Conservation (phyloP, 2,113 vertebrate species). For the Erythrocercus mccallii region DNA sequence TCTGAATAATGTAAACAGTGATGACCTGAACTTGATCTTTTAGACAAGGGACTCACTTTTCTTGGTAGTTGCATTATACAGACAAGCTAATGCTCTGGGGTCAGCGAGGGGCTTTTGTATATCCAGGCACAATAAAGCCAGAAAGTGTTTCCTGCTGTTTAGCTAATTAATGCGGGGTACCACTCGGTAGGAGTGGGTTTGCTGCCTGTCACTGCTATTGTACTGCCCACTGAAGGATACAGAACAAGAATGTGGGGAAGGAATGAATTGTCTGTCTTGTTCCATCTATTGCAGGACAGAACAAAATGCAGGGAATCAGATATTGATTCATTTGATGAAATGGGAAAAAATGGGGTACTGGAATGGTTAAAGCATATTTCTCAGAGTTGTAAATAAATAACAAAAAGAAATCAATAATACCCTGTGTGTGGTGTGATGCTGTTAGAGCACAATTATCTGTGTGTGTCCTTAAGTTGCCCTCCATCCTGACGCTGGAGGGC, state of each 20-base stretch:
- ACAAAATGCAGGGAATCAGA: background rate
- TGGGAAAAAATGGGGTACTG: background rate
- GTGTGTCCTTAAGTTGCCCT: background rate
- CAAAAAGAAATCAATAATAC: background rate
- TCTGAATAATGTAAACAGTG: conserved; percentile 30
- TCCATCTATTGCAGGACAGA: background rate
- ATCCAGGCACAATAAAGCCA: conserved; percentile 24
- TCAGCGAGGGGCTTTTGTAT: background rate
- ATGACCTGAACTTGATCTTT: conserved; percentile 58
- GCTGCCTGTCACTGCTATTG: conserved; percentile 25
- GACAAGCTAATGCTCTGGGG: background rate
- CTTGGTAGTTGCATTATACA: background rate
- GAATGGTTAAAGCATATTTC: background rate
- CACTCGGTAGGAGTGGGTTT: background rate
- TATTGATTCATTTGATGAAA: background rate
- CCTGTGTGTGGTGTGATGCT: background rate
- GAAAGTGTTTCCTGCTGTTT: conserved; percentile 34
- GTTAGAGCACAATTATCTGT: background rate
- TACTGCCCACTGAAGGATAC: background rate
- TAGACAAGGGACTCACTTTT: conserved; percentile 33
- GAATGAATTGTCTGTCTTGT: background rate
- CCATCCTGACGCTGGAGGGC: background rate
- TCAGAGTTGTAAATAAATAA: conserved; percentile 3
- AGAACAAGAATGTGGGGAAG: background rate
- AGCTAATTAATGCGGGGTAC: conserved; percentile 49